Evolutionary conservation across 2,888 invertebrate species (phyloP), one percentile per base, ranked within the genome.

Genomic region (Epinotia brunnichana): DNA sequence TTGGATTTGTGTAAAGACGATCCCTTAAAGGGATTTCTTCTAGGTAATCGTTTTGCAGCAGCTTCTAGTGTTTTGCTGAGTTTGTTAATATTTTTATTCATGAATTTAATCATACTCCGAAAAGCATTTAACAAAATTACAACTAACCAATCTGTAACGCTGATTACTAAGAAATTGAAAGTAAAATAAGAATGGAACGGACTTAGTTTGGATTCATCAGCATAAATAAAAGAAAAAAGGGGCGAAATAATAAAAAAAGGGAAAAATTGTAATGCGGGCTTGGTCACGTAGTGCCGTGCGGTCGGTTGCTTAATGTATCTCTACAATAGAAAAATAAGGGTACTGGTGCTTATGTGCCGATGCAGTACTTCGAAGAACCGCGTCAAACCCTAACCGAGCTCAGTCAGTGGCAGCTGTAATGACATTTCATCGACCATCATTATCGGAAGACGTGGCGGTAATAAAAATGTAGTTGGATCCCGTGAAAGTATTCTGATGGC

Each of bases 221-320:
- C 51, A 35, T 63, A 61, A 74, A 74, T 56, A 51, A 69, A 63
- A 59, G 44, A 57, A 73, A 69, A 74, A 63, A 74, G 57, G 54
- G 59, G 56, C n/a, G 67, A 48, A 51, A 72, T 67, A 62, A 70
- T 64, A 64, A 66, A 62, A n/a, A 70, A 73, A 59, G 63, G 48
- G 54, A 81, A 76, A 79, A 77, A 81, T 78, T 77, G 79, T 78
- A 74, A 79, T 78, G 76, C 76, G 76, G 69, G 76, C 70, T 74
- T 72, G 79, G 82, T 85, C 86, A 86, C 87, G 86, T 83, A 82
- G 73, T 51, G 69, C 76, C 69, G 75, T 82, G 85, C 79, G 84
- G 85, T 84, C 78, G 80, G 76, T 76, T 78, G 79, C 77, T 80
- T 83, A 84, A 84, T 82, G 81, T 78, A 75, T 79, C 79, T 82